Evolutionary conservation across 1,140 invertebrate genomes (phyloP).

Genomic region (Pachyrhynchus sulphureomaculatus): DNA sequence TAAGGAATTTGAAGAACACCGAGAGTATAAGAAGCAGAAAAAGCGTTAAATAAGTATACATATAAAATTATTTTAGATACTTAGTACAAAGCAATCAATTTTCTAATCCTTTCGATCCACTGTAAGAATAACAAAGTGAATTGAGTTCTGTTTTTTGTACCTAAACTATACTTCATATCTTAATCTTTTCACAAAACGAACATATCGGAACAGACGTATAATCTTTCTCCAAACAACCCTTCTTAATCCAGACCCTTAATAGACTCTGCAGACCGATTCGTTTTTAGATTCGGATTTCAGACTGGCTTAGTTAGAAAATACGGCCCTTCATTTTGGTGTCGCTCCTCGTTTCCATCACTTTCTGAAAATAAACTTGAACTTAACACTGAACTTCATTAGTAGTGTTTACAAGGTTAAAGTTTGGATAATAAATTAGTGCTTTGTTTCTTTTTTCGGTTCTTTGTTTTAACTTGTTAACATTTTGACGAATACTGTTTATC

Average conservation of each 20-base stretch:
- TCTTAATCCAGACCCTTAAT: slow-evolving; percentile 7
- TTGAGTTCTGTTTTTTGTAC: too few species aligned
- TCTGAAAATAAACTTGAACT: slow-evolving; percentile 6
- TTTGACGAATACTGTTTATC: too few species aligned
- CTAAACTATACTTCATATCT: background rate
- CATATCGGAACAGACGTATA: slow-evolving; percentile 5
- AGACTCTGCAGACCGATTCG: slow-evolving; percentile 3
- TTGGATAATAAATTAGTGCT: too few species aligned
- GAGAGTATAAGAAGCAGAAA: too few species aligned
- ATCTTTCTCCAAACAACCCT: slow-evolving; percentile 11
- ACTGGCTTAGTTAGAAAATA: slow-evolving; percentile 22
- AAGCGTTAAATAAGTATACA: too few species aligned
- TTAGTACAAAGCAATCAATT: too few species aligned
- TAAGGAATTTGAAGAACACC: too few species aligned
- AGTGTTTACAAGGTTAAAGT: background rate
- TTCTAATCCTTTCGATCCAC: too few species aligned
- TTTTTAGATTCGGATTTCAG: slow-evolving; percentile 13
- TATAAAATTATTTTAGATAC: too few species aligned
- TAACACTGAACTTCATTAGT: slow-evolving; percentile 17
- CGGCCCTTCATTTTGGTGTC: slow-evolving; percentile 18
- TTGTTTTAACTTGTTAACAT: too few species aligned
- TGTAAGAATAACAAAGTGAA: too few species aligned
- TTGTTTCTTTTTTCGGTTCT: too few species aligned
- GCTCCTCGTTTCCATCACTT: slow-evolving; percentile 18
- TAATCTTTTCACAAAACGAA: background rate